These are phyloP conservation scores for Dascyllus trimaculatus DNA, from an alignment of 2,113 vertebrate species.

Conservation along the genomic window DNA sequence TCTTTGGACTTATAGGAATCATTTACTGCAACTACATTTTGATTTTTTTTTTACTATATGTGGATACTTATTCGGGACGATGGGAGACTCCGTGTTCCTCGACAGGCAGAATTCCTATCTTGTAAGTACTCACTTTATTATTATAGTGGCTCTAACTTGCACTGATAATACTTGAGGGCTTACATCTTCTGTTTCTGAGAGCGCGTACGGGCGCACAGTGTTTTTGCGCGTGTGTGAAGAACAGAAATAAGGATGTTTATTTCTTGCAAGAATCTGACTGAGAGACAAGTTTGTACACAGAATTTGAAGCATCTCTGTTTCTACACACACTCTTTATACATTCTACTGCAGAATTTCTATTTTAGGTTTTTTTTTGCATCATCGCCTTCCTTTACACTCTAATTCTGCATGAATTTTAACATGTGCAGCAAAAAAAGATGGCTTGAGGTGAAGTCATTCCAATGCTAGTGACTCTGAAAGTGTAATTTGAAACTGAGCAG, in stretches of 20 bases:
- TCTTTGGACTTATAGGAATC: conserved; percentile 50
- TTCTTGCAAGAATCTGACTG: conserved; percentile 1
- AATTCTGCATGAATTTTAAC: neutral
- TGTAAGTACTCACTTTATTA: conserved; percentile 85
- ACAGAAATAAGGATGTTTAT: conserved; percentile 15
- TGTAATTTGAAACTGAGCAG: conserved; percentile 14
- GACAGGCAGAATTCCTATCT: conserved; percentile 89
- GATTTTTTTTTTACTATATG: conserved; percentile 70
- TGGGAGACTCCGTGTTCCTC: conserved; percentile 90
- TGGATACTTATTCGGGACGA: conserved; percentile 76
- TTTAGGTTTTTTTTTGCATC: neutral
- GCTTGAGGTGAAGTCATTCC: neutral
- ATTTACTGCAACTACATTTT: conserved; percentile 31
- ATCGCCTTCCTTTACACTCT: neutral
- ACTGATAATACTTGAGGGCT: neutral
- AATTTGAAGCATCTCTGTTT: neutral
- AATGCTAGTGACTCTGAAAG: neutral
- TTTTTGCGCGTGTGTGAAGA: neutral
- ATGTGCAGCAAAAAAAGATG: neutral
- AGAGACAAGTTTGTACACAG: neutral
- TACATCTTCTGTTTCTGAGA: conserved; percentile 1
- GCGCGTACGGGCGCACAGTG: neutral
- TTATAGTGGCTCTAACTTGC: neutral
- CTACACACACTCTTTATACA: neutral
- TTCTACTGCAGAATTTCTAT: too few species aligned